Evolutionary conservation across 1,140 invertebrate species (phyloP).

Genomic region (Nephotettix cincticeps): DNA sequence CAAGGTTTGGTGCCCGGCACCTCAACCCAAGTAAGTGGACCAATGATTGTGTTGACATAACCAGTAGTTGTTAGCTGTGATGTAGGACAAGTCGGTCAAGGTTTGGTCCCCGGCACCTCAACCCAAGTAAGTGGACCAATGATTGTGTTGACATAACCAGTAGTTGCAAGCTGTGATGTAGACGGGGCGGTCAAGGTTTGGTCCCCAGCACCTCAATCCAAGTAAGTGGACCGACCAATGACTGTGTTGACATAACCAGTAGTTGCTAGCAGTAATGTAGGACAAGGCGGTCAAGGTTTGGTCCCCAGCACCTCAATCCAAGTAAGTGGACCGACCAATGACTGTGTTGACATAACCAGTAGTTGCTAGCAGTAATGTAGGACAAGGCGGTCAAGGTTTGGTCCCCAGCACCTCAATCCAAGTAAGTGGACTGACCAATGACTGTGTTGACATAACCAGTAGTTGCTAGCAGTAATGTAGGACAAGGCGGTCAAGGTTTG

Average conservation of each 20-base stretch:
- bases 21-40: conserved; percentile 56
- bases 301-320: conserved; percentile 56
- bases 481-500: conserved; percentile 68
- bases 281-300: conserved; percentile 68
- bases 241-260: too few species aligned
- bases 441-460: too few species aligned
- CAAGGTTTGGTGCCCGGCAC: conserved; percentile 61
- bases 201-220: conserved; percentile 56
- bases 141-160: too few species aligned
- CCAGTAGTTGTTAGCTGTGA: too few species aligned
- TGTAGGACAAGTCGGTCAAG: too few species aligned
- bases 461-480: conserved; percentile 63
- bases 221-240: too few species aligned
- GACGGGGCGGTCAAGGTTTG: conserved; percentile 68
- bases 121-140: too few species aligned
- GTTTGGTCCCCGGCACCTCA: too few species aligned
- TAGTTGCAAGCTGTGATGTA: conserved; percentile 63
- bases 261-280: conserved; percentile 63
- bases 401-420: conserved; percentile 56
- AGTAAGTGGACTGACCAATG: too few species aligned
- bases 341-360: too few species aligned
- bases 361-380: conserved; percentile 63
- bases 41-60: too few species aligned
- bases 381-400: conserved; percentile 68
- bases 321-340: too few species aligned